Percentiles rank a stretch among this genome's conserved stretches.
Evolutionary conservation across 64 coral and sea anemone genomes (phyloP).

Genomic region (Montipora foliosa): DNA sequence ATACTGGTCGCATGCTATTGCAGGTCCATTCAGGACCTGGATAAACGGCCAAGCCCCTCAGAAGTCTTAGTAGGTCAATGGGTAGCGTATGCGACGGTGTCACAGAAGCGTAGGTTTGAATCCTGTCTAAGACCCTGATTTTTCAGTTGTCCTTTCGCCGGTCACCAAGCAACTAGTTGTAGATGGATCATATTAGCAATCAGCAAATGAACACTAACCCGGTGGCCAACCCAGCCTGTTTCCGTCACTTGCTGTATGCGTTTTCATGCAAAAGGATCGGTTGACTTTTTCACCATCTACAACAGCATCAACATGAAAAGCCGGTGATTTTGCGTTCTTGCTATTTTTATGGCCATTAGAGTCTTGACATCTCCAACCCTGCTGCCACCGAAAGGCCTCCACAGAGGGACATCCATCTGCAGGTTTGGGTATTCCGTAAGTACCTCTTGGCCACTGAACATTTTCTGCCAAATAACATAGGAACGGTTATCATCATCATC

Average conservation of each 20-base stretch:
- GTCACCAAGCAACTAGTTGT: not conserved
- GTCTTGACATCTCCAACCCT: constrained; percentile 55
- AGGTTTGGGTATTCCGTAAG: constrained; percentile 47
- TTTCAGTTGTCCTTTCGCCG: too few species aligned
- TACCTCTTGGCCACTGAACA: not conserved
- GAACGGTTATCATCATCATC: too few species aligned
- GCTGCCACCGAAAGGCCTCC: constrained; percentile 24
- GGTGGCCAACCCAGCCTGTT: not conserved
- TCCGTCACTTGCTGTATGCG: not conserved
- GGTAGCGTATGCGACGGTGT: too few species aligned
- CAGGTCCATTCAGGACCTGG: too few species aligned
- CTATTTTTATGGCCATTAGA: not conserved
- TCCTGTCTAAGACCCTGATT: too few species aligned
- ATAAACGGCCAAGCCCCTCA: too few species aligned
- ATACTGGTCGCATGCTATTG: too few species aligned
- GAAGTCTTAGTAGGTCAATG: too few species aligned
- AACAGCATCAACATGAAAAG: constrained; percentile 48
- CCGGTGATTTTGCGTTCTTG: not conserved
- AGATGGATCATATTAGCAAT: not conserved
- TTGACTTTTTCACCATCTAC: constrained; percentile 16
- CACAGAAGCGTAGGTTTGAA: too few species aligned
- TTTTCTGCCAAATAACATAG: not conserved
- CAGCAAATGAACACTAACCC: not conserved
- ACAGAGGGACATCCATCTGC: constrained; percentile 25
- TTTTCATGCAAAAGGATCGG: constrained; percentile 61